A percentile compares a stretch with the other conserved stretches of the same genome.
These are phyloP conservation scores for Melanotaenia parkinsoni DNA, from an alignment of 2,797 vertebrate genomes.

Conservation along the genomic window DNA sequence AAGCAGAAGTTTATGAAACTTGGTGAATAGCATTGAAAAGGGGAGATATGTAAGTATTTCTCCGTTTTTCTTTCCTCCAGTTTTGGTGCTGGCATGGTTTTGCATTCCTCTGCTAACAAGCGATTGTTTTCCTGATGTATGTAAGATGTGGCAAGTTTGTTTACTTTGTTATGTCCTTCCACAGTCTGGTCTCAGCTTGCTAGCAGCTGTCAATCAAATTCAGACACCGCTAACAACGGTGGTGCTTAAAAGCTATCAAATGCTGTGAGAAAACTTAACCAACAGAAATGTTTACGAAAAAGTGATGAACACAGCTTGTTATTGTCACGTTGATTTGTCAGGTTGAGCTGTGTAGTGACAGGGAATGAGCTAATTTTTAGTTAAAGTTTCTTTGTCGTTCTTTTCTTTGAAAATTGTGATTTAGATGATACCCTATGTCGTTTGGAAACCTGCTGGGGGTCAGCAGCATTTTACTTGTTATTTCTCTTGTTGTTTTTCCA, in stretches of 20 bases:
- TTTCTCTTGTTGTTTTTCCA: not conserved
- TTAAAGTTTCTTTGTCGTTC: not conserved
- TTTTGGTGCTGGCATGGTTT: not conserved
- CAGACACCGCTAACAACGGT: not conserved
- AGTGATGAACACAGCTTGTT: not conserved
- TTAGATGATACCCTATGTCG: not conserved
- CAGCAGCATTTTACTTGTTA: not conserved
- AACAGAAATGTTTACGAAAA: not conserved
- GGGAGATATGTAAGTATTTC: too few species aligned
- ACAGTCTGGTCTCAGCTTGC: not conserved
- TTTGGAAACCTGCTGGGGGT: not conserved
- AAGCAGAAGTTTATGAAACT: not conserved
- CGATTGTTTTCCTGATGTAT: not conserved
- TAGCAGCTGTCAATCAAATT: conserved; percentile 3
- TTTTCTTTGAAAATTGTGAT: not conserved
- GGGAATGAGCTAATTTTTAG: not conserved
- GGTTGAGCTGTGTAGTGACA: not conserved
- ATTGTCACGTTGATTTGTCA: not conserved
- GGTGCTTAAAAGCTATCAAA: not conserved
- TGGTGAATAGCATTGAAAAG: not conserved
- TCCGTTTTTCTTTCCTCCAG: too few species aligned
- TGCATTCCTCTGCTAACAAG: not conserved
- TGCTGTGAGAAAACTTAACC: not conserved
- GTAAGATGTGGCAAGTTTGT: conserved; percentile 6
- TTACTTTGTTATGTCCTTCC: conserved; percentile 4